Percentiles rank a stretch among this genome's conserved stretches.
phyloP scores from a whole-genome alignment of 37 sponge, comb jelly and placozoan species.

The Tethya wilhelma region DNA sequence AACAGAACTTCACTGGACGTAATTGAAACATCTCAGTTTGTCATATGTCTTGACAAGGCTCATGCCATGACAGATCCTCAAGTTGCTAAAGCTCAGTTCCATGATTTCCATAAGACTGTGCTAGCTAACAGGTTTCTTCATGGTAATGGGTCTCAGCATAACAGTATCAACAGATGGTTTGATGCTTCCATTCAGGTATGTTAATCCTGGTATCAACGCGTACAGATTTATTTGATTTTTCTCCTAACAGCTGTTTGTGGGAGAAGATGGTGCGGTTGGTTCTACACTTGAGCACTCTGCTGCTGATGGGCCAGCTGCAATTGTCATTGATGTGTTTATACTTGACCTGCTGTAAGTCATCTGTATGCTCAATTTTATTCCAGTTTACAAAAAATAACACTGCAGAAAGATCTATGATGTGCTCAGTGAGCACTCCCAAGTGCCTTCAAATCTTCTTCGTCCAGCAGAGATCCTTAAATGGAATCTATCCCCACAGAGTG shows the following conservation, averaged over 20 bases:
- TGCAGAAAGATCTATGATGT: conserved; percentile 16
- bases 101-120: conserved; percentile 36
- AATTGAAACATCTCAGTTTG: conserved; percentile 67
- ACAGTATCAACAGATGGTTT: conserved; percentile 92
- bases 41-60: conserved; percentile 65
- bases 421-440: conserved; percentile 29
- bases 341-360: too few species aligned
- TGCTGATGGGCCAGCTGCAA: conserved; percentile 77
- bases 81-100: too few species aligned
- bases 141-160: conserved; percentile 70
- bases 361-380: too few species aligned
- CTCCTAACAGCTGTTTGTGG: conserved; percentile 68
- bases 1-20: conserved; percentile 49
- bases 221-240: too few species aligned
- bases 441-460: conserved; percentile 40
- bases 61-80: too few species aligned
- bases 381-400: too few species aligned
- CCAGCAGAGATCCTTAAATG: conserved; percentile 58
- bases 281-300: conserved; percentile 79
- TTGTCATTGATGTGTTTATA: conserved; percentile 26
- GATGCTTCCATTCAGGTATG: too few species aligned
- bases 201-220: too few species aligned
- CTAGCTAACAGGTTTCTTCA: conserved; percentile 71
- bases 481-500: conserved; percentile 65
- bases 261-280: conserved; percentile 74